Evolutionary conservation across 2,113 vertebrate genomes (phyloP), one percentile per base, ranked within the genome.

Genomic region (Pedionomus torquatus): DNA sequence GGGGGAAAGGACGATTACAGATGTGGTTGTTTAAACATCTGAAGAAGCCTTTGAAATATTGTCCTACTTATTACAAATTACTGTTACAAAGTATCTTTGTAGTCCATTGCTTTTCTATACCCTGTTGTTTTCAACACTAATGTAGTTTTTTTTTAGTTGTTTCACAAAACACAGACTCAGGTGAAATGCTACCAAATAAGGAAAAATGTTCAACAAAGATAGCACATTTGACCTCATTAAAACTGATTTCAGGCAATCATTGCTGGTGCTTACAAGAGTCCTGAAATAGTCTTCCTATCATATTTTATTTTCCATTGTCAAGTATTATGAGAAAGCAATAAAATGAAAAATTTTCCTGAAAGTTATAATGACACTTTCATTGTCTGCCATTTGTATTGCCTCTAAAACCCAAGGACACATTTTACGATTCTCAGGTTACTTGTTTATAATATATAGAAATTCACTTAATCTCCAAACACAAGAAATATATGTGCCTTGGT

Each of bases 231-330:
- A 94, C 87, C 8, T 90, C 75, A 58, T 87, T 80, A 48, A 23
- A 93, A 93, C 15, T 35, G 51, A 86, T 87, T 93, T 96, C 91
- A 95, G 69, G 64, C 21, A 76, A 28, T 26, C 7, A 37, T 89
- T 89, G 43, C 55, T 90, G 57, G 49, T 95, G 23, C 7, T 90
- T 87, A 18, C 7, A 4, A 35, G 25, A 90, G 61, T 68, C 35
- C 13, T 72, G 35, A 90, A 90, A 90, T 24, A 77, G 11, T 77
- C 10, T 89, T 89, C 17, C 39, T 87, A 77, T 17, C 33, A 30
- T 12, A 91, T 89, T 89, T 95, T 25, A 89, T 92, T 97, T 97
- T 31, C 57, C 72, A 33, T 87, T 89, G 23, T 79, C 35, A 44
- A 43, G 26, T 79, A 80, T 65, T 41, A 93, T 19, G 6, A 94